A percentile compares a stretch with the other conserved stretches of the same genome.
Conservation (phyloP, 2,888 invertebrate genomes). For the Busseola fusca region DNA sequence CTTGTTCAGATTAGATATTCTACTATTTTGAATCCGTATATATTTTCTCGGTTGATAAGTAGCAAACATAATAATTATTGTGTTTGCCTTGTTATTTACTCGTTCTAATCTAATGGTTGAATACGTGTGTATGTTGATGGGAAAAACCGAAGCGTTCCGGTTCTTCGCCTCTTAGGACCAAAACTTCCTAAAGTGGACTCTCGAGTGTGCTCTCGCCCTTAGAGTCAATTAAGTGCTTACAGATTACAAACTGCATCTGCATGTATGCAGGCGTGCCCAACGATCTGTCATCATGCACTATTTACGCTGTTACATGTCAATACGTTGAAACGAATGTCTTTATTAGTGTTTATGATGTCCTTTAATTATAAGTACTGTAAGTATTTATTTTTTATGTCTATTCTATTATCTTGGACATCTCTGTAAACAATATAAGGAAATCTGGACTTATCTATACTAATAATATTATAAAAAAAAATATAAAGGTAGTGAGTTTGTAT, state of each 20-base stretch:
- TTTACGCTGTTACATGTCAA: constrained; percentile 24
- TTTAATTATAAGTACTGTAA: no score
- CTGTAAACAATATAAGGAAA: not conserved
- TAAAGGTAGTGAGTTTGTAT: no score
- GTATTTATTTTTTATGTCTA: not conserved
- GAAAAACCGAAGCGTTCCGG: not conserved
- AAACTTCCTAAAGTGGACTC: constrained; percentile 21
- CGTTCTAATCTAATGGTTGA: not conserved
- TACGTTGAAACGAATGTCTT: constrained; percentile 18
- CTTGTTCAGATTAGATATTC: not conserved
- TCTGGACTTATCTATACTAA: not conserved
- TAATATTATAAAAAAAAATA: no score
- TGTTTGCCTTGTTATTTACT: constrained; percentile 16
- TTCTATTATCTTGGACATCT: not conserved
- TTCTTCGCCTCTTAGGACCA: constrained; percentile 6
- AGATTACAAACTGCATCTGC: constrained; percentile 44
- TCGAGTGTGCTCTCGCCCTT: constrained; percentile 36
- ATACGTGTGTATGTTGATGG: constrained; percentile 1
- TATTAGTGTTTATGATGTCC: constrained; percentile 10
- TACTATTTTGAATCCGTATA: not conserved
- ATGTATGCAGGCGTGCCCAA: constrained; percentile 34
- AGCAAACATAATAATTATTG: constrained; percentile 12
- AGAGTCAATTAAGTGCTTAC: constrained; percentile 39
- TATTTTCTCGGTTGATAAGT: not conserved
- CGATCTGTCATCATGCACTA: constrained; percentile 52